A percentile compares a stretch with the other conserved stretches of the same genome.
Conservation (phyloP, 2,888 invertebrate genomes). For the Agonum fuliginosum region DNA sequence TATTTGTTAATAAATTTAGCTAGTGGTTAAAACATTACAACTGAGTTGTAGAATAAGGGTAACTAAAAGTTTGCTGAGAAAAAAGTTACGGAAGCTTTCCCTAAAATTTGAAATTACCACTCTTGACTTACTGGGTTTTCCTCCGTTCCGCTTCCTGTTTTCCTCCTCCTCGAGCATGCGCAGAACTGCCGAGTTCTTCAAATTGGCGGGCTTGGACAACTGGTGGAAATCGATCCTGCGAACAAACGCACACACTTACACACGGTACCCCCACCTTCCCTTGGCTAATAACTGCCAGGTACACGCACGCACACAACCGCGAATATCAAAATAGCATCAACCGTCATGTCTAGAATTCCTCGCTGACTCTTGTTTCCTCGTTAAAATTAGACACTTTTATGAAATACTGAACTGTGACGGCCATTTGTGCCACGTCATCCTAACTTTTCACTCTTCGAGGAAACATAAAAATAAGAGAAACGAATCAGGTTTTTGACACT, state of each 20-base stretch:
- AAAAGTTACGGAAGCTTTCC: too few relatives aligned
- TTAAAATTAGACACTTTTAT: constrained; percentile 56
- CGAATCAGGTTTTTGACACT: background rate
- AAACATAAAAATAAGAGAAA: constrained; percentile 12
- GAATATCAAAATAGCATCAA: constrained; percentile 51
- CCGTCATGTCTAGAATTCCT: constrained; percentile 55
- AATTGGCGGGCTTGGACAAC: constrained; percentile 84
- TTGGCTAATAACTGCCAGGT: constrained; percentile 44
- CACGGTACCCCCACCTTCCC: constrained; percentile 1
- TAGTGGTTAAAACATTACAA: too few relatives aligned
- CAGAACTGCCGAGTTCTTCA: constrained; percentile 90
- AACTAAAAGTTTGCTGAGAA: background rate
- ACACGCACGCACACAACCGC: constrained; percentile 31
- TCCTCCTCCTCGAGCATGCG: constrained; percentile 91
- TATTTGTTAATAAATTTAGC: too few relatives aligned
- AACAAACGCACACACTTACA: constrained; percentile 36
- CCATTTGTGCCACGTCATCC: constrained; percentile 8
- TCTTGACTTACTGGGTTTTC: constrained; percentile 77
- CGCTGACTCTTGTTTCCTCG: constrained; percentile 53
- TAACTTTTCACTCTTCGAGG: constrained; percentile 3
- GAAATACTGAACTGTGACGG: constrained; percentile 33
- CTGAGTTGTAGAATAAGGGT: too few relatives aligned
- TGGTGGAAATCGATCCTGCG: constrained; percentile 85
- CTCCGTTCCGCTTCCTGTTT: constrained; percentile 79
- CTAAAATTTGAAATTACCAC: too few relatives aligned